phyloP scores from a whole-genome alignment of 2,888 invertebrate species.

The Mactromeris polynyma region DNA sequence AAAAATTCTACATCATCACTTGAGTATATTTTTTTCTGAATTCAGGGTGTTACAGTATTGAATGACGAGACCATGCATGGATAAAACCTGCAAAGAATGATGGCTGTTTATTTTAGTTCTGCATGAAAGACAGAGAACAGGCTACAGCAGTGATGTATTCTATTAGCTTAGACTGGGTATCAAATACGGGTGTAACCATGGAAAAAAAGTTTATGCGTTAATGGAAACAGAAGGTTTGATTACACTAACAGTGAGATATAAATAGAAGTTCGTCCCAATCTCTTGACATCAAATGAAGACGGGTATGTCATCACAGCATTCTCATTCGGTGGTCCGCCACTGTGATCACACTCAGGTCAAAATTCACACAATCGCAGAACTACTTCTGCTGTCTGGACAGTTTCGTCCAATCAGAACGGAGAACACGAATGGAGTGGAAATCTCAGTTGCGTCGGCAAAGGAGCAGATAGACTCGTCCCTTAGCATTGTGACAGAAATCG shows the following conservation, averaged over 20 bases:
- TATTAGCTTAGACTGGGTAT: neutral
- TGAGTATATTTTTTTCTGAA: no score
- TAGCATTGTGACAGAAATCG: slow-evolving; percentile 58
- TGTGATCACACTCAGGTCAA: slow-evolving; percentile 82
- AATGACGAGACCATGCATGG: no score
- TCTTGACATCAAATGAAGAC: slow-evolving; percentile 55
- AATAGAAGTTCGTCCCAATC: no score
- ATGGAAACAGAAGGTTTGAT: no score
- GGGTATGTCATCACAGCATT: slow-evolving; percentile 76
- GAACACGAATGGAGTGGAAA: slow-evolving; percentile 60
- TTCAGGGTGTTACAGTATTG: no score
- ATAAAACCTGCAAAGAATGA: neutral
- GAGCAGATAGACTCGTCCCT: slow-evolving; percentile 63
- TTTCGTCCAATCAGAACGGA: slow-evolving; percentile 84
- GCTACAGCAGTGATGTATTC: neutral
- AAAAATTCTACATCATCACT: no score
- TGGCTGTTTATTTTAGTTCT: neutral
- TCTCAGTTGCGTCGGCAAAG: slow-evolving; percentile 55
- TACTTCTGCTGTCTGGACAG: slow-evolving; percentile 84
- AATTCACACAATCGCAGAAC: slow-evolving; percentile 85
- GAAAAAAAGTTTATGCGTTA: no score
- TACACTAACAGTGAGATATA: no score
- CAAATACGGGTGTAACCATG: neutral
- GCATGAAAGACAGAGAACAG: neutral
- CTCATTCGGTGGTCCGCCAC: slow-evolving; percentile 79